Evolutionary conservation across 2,797 vertebrate species (phyloP).

Genomic region (Brachyrhaphis roseni): DNA sequence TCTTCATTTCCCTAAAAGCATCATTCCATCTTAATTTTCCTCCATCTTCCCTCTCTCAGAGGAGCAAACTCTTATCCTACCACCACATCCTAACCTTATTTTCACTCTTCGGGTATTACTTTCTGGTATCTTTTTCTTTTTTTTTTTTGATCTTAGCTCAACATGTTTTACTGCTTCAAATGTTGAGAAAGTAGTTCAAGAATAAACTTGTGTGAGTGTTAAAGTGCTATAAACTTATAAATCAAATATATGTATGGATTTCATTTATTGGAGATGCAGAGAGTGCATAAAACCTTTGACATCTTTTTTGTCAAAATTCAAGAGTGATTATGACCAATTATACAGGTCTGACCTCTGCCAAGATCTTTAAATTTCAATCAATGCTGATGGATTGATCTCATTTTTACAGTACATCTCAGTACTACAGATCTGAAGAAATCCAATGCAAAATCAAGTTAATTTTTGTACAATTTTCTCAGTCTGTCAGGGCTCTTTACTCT

Average conservation of each 20-base stretch:
- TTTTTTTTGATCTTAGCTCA: not conserved
- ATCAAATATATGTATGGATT: not conserved
- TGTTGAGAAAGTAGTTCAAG: not conserved
- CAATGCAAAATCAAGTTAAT: not conserved
- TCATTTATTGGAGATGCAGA: not conserved
- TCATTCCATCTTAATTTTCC: conserved; percentile 13
- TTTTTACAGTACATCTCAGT: not conserved
- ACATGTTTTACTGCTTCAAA: not conserved
- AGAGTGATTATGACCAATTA: not conserved
- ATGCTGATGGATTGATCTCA: not conserved
- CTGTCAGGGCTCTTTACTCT: not conserved
- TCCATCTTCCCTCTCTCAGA: not conserved
- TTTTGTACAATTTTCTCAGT: not conserved
- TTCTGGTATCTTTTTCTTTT: not conserved
- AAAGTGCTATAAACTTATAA: not conserved
- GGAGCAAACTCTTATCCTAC: not conserved
- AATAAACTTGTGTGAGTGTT: not conserved
- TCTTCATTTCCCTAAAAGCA: conserved; percentile 20
- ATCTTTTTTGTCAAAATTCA: not conserved
- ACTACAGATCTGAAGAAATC: not conserved
- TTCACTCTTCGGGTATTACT: not conserved
- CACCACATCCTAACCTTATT: not conserved
- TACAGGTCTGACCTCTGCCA: not conserved
- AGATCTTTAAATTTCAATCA: not conserved
- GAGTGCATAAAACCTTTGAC: not conserved